Evolutionary conservation across 2,113 vertebrate species (phyloP).

Genomic region (Notiomystis cincta): DNA sequence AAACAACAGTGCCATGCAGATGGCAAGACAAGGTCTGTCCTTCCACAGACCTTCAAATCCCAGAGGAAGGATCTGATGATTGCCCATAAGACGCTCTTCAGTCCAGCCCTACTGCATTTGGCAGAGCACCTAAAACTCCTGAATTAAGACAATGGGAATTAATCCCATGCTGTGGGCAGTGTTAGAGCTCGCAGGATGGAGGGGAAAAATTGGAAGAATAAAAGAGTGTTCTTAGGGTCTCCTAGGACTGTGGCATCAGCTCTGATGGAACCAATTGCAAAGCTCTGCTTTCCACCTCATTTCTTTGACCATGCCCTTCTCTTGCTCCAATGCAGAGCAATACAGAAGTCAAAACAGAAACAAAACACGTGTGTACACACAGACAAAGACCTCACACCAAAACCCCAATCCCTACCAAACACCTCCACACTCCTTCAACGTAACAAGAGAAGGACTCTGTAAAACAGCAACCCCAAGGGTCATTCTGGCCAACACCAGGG

Average conservation of each 20-base stretch:
- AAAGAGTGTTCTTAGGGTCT: background rate
- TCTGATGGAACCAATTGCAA: background rate
- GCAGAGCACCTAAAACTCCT: background rate
- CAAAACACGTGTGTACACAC: background rate
- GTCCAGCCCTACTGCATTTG: background rate
- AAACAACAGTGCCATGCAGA: background rate
- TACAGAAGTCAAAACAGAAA: background rate
- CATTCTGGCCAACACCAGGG: background rate
- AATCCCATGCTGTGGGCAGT: background rate
- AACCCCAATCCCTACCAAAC: background rate
- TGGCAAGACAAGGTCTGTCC: too few species aligned
- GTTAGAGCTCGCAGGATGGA: background rate
- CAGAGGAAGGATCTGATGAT: background rate
- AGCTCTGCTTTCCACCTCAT: background rate
- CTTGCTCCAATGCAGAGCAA: background rate
- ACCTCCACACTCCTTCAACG: background rate
- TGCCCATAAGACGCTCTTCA: background rate
- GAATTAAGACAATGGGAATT: background rate
- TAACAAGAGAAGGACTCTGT: background rate
- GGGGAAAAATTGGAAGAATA: background rate
- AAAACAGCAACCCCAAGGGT: background rate
- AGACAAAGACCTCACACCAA: background rate
- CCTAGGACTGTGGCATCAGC: background rate
- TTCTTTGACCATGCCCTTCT: background rate
- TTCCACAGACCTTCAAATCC: background rate